Percentiles rank a stretch among this genome's conserved stretches.
phyloP scores from a whole-genome alignment of 2,797 vertebrate genomes.

The Schizothorax lantsangensis region DNA sequence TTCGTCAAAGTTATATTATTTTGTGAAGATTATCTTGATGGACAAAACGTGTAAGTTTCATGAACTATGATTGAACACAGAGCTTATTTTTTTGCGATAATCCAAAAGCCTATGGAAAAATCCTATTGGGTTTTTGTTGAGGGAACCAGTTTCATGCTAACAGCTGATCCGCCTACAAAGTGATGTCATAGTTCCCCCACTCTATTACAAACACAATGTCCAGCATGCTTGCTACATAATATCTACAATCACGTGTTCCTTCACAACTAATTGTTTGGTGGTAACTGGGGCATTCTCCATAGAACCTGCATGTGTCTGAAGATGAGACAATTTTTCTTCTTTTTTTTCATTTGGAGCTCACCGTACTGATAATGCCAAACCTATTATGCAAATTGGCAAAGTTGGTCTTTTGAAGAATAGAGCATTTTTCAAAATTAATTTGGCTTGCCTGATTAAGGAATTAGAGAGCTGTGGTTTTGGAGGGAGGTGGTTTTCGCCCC shows the following conservation, averaged over 20 bases:
- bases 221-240: background rate
- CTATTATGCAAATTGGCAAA: constrained; percentile 17
- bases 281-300: background rate
- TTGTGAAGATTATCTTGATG: too few species aligned
- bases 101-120: too few species aligned
- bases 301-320: constrained; percentile 1
- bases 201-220: background rate
- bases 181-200: too few species aligned
- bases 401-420: constrained; percentile 46
- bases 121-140: too few species aligned
- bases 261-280: background rate
- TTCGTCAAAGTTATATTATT: too few species aligned
- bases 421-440: constrained; percentile 48
- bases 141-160: too few species aligned
- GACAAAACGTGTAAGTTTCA: too few species aligned
- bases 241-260: background rate
- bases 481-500: background rate
- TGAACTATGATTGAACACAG: too few species aligned
- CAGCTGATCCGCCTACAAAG: too few species aligned
- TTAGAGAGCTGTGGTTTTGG: constrained; percentile 35
- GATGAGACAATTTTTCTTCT: background rate
- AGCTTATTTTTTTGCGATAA: too few species aligned
- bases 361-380: too few species aligned
- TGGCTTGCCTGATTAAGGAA: constrained; percentile 51
- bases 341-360: too few species aligned